Conservation (phyloP, 2,113 vertebrate species). For the Sebastes schlegelii region DNA sequence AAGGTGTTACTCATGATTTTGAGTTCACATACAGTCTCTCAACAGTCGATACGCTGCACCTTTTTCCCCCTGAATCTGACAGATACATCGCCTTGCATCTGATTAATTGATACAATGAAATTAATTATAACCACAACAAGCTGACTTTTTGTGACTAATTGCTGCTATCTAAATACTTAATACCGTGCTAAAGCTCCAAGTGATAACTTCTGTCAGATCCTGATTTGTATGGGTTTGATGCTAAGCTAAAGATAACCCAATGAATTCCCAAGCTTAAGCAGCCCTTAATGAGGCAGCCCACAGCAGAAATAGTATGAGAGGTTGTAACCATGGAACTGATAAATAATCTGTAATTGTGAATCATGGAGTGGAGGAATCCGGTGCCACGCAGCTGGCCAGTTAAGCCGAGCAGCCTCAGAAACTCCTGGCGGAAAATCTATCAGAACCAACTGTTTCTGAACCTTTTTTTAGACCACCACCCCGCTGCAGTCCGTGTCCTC, state of each 20-base stretch:
- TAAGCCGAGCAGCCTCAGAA: conserved; percentile 37
- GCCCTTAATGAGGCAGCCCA: not conserved
- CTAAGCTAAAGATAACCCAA: conserved; percentile 22
- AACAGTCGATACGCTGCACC: not conserved
- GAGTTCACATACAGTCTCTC: no score
- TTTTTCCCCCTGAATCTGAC: not conserved
- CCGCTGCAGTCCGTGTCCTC: conserved; percentile 16
- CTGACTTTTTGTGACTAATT: not conserved
- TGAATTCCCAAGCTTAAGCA: not conserved
- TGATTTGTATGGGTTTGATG: conserved; percentile 11
- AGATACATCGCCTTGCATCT: not conserved
- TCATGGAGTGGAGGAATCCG: conserved; percentile 58
- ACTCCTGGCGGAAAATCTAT: conserved; percentile 59
- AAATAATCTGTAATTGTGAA: conserved; percentile 59
- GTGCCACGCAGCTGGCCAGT: conserved; percentile 59
- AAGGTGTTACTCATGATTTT: no score
- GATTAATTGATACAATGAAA: not conserved
- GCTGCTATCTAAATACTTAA: conserved; percentile 8
- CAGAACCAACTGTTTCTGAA: conserved; percentile 63
- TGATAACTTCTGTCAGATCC: not conserved
- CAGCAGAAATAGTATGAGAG: not conserved
- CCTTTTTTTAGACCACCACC: conserved; percentile 49
- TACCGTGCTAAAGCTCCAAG: not conserved
- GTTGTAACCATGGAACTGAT: conserved; percentile 55
- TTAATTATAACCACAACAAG: not conserved